Evolutionary conservation across 2,113 vertebrate genomes (phyloP).

Genomic region (Indicator maculatus): DNA sequence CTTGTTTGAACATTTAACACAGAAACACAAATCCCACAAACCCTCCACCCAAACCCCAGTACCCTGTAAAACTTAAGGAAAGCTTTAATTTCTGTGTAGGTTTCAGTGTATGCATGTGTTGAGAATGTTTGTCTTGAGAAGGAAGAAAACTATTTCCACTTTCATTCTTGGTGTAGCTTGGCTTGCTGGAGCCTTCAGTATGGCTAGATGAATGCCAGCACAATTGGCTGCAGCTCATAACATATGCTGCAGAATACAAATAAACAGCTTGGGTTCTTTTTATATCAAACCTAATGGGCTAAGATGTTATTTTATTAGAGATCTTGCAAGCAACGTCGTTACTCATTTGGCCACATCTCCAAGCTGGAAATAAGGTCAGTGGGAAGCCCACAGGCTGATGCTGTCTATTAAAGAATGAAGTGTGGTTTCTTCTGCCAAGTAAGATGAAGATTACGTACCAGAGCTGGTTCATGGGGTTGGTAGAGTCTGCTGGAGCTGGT

Average conservation of each 20-base stretch:
- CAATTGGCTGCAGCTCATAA: constrained; percentile 55
- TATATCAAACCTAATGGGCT: constrained; percentile 50
- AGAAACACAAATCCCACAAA: not conserved
- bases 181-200: not conserved
- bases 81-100: not conserved
- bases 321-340: not conserved
- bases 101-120: not conserved
- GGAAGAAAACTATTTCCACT: not conserved
- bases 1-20: not conserved
- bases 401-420: not conserved
- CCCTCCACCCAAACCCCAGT: not conserved
- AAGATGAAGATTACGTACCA: not conserved
- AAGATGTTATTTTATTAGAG: constrained; percentile 31
- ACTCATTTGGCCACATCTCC: constrained; percentile 14
- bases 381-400: constrained; percentile 37
- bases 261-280: constrained; percentile 64
- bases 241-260: constrained; percentile 57
- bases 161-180: not conserved
- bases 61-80: not conserved
- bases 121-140: not conserved
- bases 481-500: not conserved
- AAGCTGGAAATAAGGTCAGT: constrained; percentile 28
- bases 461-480: not conserved
- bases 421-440: not conserved
- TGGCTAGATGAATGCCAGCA: constrained; percentile 18